Conservation (phyloP, 2,797 vertebrate genomes). For the Poeciliopsis turneri region DNA sequence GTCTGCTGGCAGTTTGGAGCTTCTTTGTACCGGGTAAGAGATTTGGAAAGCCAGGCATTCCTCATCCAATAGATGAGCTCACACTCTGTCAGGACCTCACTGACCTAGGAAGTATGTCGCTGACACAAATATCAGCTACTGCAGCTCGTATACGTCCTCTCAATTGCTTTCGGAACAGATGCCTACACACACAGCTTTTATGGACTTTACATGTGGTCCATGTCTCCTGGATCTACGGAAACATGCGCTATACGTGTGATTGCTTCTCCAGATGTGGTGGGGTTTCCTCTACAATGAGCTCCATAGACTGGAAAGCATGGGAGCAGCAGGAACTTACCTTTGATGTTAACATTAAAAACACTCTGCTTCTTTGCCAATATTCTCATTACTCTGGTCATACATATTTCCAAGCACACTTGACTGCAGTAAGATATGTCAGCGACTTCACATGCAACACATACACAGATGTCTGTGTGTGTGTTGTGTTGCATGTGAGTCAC, state of each 20-base stretch:
- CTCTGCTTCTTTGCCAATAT: constrained; percentile 35
- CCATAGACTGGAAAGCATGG: constrained; percentile 51
- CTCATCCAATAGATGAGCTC: constrained; percentile 3
- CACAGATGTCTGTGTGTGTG: background rate
- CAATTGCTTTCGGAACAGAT: constrained; percentile 10
- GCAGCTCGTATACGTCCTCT: constrained; percentile 16
- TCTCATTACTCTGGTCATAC: constrained; percentile 55
- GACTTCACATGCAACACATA: constrained; percentile 29
- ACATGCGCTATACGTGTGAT: constrained; percentile 31
- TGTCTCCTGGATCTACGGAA: constrained; percentile 14
- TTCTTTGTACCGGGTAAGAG: background rate
- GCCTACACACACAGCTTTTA: constrained; percentile 42
- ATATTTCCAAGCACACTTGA: constrained; percentile 65
- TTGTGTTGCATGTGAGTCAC: background rate
- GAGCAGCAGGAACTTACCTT: constrained; percentile 25
- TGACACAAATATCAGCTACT: constrained; percentile 20
- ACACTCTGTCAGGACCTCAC: background rate
- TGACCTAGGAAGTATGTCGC: constrained; percentile 32
- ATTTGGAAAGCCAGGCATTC: constrained; percentile 1
- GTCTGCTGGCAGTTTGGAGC: background rate
- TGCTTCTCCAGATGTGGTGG: constrained; percentile 58
- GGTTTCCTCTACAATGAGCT: constrained; percentile 48
- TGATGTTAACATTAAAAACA: constrained; percentile 34
- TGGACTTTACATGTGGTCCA: constrained; percentile 44
- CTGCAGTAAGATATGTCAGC: constrained; percentile 56